phyloP scores from a whole-genome alignment of 2,113 vertebrate species.

The Aplodontia rufa region DNA sequence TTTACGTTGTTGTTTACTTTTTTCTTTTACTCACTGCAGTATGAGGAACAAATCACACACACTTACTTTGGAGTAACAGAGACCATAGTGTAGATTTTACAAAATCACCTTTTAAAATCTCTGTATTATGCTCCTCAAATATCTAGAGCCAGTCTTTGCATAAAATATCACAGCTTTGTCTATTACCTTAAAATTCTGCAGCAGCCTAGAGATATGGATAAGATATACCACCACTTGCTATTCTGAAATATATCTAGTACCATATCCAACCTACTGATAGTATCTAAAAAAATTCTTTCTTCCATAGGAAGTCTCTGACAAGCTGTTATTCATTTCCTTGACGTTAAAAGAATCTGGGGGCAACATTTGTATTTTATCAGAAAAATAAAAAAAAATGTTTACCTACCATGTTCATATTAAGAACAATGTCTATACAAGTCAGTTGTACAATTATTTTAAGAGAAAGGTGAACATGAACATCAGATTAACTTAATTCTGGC shows the following conservation, averaged over 20 bases:
- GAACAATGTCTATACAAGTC: constrained; percentile 95
- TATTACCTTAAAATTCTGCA: constrained; percentile 93
- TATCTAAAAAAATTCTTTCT: constrained; percentile 94
- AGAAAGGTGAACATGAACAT: constrained; percentile 94
- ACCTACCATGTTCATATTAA: constrained; percentile 95
- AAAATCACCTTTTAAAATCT: constrained; percentile 87
- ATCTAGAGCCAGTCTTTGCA: constrained; percentile 84
- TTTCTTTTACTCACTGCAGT: constrained; percentile 91
- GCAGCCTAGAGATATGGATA: constrained; percentile 92
- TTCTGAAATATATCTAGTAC: constrained; percentile 90
- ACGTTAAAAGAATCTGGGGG: constrained; percentile 90
- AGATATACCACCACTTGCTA: constrained; percentile 89
- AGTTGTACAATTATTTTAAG: constrained; percentile 95
- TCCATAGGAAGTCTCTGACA: constrained; percentile 98
- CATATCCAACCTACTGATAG: constrained; percentile 89
- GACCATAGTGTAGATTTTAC: constrained; percentile 90
- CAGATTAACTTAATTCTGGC: constrained; percentile 93
- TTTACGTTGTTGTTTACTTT: constrained; percentile 77
- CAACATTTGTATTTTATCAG: constrained; percentile 88
- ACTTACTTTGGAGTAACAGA: constrained; percentile 97
- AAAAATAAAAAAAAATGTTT: constrained; percentile 91
- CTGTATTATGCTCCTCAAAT: constrained; percentile 88
- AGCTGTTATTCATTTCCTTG: constrained; percentile 87
- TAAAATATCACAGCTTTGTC: constrained; percentile 90
- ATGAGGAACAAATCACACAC: constrained; percentile 98